Percentiles rank a stretch among this genome's conserved stretches.
These are phyloP conservation scores for Tupaia chinensis DNA, from an alignment of 2,113 vertebrate genomes.

Conservation along the genomic window DNA sequence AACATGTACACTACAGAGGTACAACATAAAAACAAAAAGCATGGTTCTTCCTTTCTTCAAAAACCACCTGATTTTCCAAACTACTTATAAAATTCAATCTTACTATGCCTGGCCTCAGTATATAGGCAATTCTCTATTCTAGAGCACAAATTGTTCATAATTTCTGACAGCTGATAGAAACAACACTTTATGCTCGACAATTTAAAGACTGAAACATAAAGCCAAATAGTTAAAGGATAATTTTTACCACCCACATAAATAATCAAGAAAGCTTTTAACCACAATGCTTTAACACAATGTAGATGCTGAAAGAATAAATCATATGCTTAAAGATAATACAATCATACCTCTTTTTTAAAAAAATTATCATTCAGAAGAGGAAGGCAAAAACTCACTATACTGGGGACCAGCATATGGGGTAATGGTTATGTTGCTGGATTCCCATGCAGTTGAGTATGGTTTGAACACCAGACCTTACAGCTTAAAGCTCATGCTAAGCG, in stretches of 20 bases:
- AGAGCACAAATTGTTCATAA: constrained; percentile 20
- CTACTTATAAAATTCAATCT: neutral
- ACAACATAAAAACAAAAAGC: neutral
- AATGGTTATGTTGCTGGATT: too few species aligned
- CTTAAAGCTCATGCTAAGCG: too few species aligned
- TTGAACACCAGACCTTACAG: too few species aligned
- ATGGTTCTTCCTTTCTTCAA: neutral
- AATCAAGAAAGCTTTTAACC: constrained; percentile 40
- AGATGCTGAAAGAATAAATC: constrained; percentile 45
- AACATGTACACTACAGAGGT: neutral
- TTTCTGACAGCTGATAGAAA: neutral
- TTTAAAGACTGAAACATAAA: constrained; percentile 47
- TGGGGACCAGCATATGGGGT: too few species aligned
- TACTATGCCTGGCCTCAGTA: neutral
- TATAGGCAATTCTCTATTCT: constrained; percentile 1
- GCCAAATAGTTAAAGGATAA: constrained; percentile 20
- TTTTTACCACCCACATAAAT: constrained; percentile 49
- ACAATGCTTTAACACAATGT: neutral
- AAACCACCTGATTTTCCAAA: neutral
- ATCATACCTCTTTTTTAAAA: constrained; percentile 48
- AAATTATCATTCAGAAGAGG: neutral
- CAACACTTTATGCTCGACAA: constrained; percentile 28
- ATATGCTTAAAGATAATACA: neutral
- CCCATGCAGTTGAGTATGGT: too few species aligned
- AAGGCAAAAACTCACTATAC: constrained; percentile 1